Conservation (phyloP, 2,113 vertebrate species). For the Electrona antarctica region DNA sequence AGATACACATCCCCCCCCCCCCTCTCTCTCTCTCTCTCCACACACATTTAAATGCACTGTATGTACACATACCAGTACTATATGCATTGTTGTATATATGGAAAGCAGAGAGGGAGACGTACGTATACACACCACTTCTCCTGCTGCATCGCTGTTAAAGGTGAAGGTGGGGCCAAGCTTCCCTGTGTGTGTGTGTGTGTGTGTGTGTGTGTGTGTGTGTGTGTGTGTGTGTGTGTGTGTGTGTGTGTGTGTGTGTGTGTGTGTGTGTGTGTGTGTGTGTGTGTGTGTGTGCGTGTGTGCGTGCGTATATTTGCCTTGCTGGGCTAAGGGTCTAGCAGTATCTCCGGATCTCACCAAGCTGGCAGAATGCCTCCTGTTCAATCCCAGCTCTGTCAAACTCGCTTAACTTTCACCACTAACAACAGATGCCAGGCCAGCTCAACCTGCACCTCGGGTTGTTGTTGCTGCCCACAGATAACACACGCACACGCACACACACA, state of each 20-base stretch:
- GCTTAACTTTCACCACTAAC: slow-evolving; percentile 72
- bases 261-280: too few species aligned
- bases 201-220: not conserved
- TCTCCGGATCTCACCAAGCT: slow-evolving; percentile 56
- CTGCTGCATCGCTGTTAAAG: slow-evolving; percentile 28
- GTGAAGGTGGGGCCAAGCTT: slow-evolving; percentile 37
- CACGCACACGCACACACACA: not conserved
- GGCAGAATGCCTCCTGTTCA: slow-evolving; percentile 76
- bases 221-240: slow-evolving; percentile 22
- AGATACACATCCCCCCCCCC: not conserved
- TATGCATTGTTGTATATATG: slow-evolving; percentile 23
- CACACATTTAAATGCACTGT: not conserved
- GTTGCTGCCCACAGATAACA: slow-evolving; percentile 67
- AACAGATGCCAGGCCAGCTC: slow-evolving; percentile 72
- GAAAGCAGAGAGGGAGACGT: slow-evolving; percentile 30
- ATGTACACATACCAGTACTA: not conserved
- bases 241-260: not conserved
- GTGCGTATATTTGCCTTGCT: too few species aligned
- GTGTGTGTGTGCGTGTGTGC: too few species aligned
- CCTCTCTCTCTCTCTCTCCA: not conserved
- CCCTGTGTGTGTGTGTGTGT: slow-evolving; percentile 23
- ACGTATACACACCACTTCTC: slow-evolving; percentile 23
- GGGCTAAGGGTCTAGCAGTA: slow-evolving; percentile 14
- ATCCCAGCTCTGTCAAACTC: slow-evolving; percentile 78
- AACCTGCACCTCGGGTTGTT: slow-evolving; percentile 72